Evolutionary conservation across 1,140 invertebrate species (phyloP), one percentile per base, ranked within the genome.

Genomic region (Varroa destructor): DNA sequence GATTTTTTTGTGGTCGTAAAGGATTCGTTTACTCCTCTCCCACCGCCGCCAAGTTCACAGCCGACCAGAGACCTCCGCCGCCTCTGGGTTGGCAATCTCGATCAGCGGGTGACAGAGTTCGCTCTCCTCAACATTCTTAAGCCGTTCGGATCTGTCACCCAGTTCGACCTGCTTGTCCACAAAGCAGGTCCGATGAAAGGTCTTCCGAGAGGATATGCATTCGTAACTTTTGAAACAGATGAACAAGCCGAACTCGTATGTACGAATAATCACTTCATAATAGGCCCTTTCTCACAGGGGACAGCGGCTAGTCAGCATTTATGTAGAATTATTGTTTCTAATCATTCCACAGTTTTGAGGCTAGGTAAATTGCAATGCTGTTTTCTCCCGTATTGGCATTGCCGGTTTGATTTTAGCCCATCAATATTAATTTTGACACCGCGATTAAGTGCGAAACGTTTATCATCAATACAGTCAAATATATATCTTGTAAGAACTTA

Each of bases 121-220:
- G 89, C 87, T 79, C 85, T 95, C 83, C 83, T 94, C 80, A 94
- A 94, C 89, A 85, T 93, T 79, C 84, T 92, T 81, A 89, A 93
- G 86, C 88, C 89, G 84, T 87, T 89, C 86, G 91, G 91, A 78
- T 82, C 84, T 75, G 88, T 94, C 77, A 88, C 90, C 82, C 92
- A 93, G 85, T 93, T 94, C 83, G 91, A 95, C 81, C 87, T 93
- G 80, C 85, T 95, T 71, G 93, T 92, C 79, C 90, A 94, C 79
- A 90, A 90, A 75, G 86, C 85, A 73, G 92, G 92, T 71, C 89
- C 90, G 70, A 85, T 89, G 76, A 86, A 86, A 76, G 91, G 91
- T 57, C 89, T 90, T 78, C 89, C 91, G 0, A 81, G 90, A 74
- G 91, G 92, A n/a, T 95, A 93, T 79, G 91, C 90, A 51, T 95